phyloP scores from a whole-genome alignment of 2,888 invertebrate genomes.

The Chironomus tentans region DNA sequence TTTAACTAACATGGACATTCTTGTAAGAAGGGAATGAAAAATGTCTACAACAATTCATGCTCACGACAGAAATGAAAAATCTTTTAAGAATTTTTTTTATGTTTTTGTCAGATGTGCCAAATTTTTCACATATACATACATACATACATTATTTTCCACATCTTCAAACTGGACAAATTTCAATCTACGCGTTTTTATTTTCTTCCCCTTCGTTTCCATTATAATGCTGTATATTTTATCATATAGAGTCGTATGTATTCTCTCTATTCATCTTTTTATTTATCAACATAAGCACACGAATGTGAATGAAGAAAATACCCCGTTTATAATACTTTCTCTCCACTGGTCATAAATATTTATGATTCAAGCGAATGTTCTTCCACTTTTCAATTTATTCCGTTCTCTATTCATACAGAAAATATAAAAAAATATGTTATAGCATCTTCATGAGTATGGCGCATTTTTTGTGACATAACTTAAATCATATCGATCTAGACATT shows the following conservation, averaged over 20 bases:
- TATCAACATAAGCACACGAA: neutral
- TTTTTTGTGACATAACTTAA: too few species aligned
- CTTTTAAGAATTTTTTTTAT: neutral
- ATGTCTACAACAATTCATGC: neutral
- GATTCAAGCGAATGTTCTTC: neutral
- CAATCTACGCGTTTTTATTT: neutral
- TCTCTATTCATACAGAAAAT: neutral
- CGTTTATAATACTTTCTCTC: neutral
- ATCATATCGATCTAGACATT: too few species aligned
- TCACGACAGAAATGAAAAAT: neutral
- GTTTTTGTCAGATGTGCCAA: neutral
- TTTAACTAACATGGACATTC: neutral
- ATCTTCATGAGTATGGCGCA: too few species aligned
- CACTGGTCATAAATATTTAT: constrained; percentile 2
- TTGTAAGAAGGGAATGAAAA: neutral
- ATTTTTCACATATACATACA: too few species aligned
- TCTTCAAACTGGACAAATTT: neutral
- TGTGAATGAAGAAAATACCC: neutral
- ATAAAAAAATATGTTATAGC: too few species aligned
- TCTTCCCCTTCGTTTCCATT: neutral
- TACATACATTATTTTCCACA: too few species aligned
- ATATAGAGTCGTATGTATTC: neutral
- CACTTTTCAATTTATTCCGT: constrained; percentile 1
- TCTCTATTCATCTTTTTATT: neutral
- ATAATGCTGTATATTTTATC: neutral